Evolutionary conservation across 2,113 vertebrate genomes (phyloP).

Genomic region (Bambusicola thoracicus): DNA sequence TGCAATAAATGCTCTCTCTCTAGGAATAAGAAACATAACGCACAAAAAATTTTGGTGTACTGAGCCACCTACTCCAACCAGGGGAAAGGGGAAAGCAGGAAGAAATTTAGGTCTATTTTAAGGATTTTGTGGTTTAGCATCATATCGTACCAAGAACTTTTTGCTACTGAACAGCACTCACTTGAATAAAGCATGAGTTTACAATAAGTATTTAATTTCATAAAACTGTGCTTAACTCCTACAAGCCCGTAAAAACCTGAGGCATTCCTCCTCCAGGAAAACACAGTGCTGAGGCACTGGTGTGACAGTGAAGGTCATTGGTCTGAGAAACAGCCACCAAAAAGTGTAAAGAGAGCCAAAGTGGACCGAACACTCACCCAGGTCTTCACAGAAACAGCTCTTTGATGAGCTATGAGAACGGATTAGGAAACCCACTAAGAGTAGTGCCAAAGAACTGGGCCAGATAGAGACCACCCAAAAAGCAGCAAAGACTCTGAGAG

Average conservation of each 20-base stretch:
- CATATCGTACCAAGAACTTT: background rate
- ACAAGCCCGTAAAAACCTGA: background rate
- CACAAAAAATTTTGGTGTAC: background rate
- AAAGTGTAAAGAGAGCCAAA: background rate
- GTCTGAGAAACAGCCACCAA: background rate
- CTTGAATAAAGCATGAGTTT: background rate
- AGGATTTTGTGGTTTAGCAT: background rate
- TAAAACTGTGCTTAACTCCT: background rate
- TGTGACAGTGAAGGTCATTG: background rate
- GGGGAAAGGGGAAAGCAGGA: background rate
- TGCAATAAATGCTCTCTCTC: background rate
- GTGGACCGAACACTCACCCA: background rate
- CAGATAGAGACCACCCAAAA: background rate
- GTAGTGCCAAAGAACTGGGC: background rate
- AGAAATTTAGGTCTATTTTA: background rate
- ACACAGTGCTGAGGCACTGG: background rate
- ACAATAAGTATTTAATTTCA: background rate
- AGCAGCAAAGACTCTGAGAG: background rate
- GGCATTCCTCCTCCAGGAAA: background rate
- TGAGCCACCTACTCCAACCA: background rate
- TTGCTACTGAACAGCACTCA: background rate
- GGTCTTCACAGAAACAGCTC: background rate
- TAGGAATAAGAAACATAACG: background rate
- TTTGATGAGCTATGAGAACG: background rate
- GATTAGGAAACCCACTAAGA: background rate